Evolutionary conservation across 1,140 invertebrate species (phyloP), one percentile per base, ranked within the genome.

Genomic region (Spodoptera litura): DNA sequence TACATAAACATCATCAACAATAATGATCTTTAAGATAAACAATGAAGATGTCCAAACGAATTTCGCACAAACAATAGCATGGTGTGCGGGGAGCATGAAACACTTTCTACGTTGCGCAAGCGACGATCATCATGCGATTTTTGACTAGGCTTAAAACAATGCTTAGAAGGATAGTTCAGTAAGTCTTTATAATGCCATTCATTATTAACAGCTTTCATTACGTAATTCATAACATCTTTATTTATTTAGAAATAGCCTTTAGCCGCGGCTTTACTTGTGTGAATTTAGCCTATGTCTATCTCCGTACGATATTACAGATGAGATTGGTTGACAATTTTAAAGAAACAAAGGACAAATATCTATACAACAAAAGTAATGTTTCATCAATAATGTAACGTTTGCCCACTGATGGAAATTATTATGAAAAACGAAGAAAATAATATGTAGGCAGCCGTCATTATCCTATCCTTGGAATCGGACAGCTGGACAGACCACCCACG

Each of bases 21-120:
- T 8, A 55, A 55, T 55, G 49, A 66, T 38, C 8, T 44, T 31
- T 4, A 70, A 70, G 2, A n/a, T 51, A 68, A 9, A 68, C 64
- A 68, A 68, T 68, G 11, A 11, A 10, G 66, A 70, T 15, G 66
- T 70, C 66, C 49, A 27, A 53, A 38, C 25, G 49, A 49, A 66
- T 66, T 68, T 53, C 13, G 66, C 8, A 52, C 27, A 70, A 20
- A 70, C 66, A 70, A 70, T 70, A 70, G 49, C 12, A 53, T 38
- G 11, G 49, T 53, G 66, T 70, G 49, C 66, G 25, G 12, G 58
- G 11, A 70, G 44, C 66, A 25, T 70, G 49, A 70, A 70, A 31
- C 49, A 76, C 83, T 85, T 83, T 85, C 81, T 81, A 81, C 55
- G 62, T 84, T 84, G 78, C 83, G 78, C 78, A 80, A 71, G 68